A percentile compares a stretch with the other conserved stretches of the same genome.
Conservation (phyloP, 64 coral and sea anemone species). For the Porites lutea region DNA sequence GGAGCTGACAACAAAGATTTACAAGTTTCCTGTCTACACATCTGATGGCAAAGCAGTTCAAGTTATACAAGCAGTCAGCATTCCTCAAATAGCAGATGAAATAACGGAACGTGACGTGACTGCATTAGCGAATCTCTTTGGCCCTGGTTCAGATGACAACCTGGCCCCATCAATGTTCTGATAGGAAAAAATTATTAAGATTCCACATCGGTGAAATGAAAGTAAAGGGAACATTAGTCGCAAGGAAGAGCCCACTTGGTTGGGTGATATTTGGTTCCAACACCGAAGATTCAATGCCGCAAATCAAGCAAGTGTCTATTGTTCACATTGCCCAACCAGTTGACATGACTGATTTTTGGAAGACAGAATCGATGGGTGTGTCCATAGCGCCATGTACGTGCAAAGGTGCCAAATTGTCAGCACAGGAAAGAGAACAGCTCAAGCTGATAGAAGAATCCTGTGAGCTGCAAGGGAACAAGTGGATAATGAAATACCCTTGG, state of each 20-base stretch:
- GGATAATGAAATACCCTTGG: conserved; percentile 62
- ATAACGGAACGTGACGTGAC: conserved; percentile 22
- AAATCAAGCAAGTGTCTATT: conserved; percentile 1
- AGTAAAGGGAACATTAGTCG: conserved; percentile 57
- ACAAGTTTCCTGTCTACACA: conserved; percentile 62
- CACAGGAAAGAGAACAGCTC: conserved; percentile 49
- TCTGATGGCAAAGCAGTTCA: conserved; percentile 37
- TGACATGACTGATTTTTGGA: conserved; percentile 69
- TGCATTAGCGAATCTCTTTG: conserved; percentile 41
- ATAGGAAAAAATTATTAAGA: conserved; percentile 71
- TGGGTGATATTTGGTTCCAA: conserved; percentile 69
- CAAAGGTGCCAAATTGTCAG: conserved; percentile 36
- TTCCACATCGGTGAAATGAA: conserved; percentile 66
- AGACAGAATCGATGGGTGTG: conserved; percentile 81
- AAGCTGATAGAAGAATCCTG: conserved; percentile 47
- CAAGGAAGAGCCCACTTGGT: conserved; percentile 70
- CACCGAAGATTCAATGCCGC: neutral
- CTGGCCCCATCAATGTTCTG: conserved; percentile 64
- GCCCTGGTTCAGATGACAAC: conserved; percentile 25
- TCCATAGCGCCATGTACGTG: conserved; percentile 47
- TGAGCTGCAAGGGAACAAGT: conserved; percentile 29
- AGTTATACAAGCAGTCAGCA: conserved; percentile 69
- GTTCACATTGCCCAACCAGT: conserved; percentile 46
- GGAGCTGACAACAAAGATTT: conserved; percentile 69
- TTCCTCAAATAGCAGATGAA: conserved; percentile 60